Conservation (phyloP, 1,140 invertebrate species). For the Brachionus asplanchnoidis region DNA sequence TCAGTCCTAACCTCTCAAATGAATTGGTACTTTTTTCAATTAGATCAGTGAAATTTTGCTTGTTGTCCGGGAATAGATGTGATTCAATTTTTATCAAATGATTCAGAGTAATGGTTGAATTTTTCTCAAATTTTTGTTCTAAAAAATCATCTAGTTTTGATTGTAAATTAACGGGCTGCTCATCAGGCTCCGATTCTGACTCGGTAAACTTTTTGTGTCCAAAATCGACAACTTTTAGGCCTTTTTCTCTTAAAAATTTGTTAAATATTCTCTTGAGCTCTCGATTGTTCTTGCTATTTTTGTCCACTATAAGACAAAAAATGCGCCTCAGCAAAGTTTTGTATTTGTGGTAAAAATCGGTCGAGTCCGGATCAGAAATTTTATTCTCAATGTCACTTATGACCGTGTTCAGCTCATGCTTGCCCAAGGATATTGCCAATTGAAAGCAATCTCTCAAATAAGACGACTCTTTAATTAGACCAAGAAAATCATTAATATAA, state of each 20-base stretch:
- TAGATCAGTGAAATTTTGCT: conserved; percentile 7
- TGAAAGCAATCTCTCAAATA: conserved; percentile 22
- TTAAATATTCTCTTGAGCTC: not conserved
- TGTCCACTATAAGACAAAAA: conserved; percentile 3
- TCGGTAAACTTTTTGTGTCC: not conserved
- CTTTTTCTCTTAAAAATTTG: conserved; percentile 9
- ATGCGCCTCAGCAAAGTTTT: not conserved
- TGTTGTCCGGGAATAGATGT: not conserved
- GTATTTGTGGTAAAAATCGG: not conserved
- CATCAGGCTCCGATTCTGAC: not conserved
- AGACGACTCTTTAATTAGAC: not conserved
- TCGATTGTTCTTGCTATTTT: not conserved
- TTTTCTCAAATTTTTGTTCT: not conserved
- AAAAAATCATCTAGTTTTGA: not conserved
- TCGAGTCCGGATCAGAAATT: not conserved
- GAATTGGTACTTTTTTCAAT: not conserved
- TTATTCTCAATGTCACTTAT: not conserved
- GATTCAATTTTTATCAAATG: not conserved
- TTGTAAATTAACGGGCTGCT: not conserved
- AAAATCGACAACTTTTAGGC: not conserved
- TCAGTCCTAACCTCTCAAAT: not conserved
- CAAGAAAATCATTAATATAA: conserved; percentile 19
- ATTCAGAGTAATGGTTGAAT: not conserved
- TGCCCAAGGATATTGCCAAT: conserved; percentile 7
- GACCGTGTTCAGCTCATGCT: not conserved